These are phyloP conservation scores for Hypsopygia costalis DNA, from an alignment of 2,888 invertebrate genomes.

Conservation along the genomic window DNA sequence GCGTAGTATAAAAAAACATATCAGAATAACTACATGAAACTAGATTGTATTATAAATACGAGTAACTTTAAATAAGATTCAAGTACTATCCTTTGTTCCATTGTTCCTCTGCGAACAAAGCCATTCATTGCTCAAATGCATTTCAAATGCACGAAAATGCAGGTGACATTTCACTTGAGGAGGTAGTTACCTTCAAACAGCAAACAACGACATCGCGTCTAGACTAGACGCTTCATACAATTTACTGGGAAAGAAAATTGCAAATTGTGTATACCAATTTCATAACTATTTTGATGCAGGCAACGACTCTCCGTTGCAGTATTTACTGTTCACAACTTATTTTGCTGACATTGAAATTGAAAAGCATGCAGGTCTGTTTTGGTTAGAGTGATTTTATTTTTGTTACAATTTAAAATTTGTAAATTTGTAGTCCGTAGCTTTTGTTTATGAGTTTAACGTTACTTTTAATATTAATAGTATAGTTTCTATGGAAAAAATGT, in stretches of 20 bases:
- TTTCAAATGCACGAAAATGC: slow-evolving; percentile 35
- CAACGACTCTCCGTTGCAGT: background rate
- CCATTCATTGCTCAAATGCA: slow-evolving; percentile 44
- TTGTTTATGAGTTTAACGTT: no score
- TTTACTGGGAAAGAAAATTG: background rate
- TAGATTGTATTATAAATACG: no score
- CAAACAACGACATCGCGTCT: slow-evolving; percentile 11
- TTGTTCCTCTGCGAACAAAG: slow-evolving; percentile 40
- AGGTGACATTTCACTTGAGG: slow-evolving; percentile 38
- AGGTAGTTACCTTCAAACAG: slow-evolving; percentile 16
- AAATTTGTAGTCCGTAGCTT: no score
- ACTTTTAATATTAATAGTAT: no score
- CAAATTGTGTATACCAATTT: background rate
- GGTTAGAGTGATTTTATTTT: no score
- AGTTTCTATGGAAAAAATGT: no score
- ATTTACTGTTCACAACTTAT: no score
- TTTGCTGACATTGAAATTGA: no score
- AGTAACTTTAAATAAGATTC: slow-evolving; percentile 14
- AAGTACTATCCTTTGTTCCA: slow-evolving; percentile 30
- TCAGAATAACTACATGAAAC: background rate
- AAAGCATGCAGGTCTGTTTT: no score
- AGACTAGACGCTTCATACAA: slow-evolving; percentile 5
- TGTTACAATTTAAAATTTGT: no score
- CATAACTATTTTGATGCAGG: background rate
- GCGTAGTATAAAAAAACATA: no score